Evolutionary conservation across 2,797 vertebrate genomes (phyloP).

Genomic region (Hoplostethus mediterraneus): DNA sequence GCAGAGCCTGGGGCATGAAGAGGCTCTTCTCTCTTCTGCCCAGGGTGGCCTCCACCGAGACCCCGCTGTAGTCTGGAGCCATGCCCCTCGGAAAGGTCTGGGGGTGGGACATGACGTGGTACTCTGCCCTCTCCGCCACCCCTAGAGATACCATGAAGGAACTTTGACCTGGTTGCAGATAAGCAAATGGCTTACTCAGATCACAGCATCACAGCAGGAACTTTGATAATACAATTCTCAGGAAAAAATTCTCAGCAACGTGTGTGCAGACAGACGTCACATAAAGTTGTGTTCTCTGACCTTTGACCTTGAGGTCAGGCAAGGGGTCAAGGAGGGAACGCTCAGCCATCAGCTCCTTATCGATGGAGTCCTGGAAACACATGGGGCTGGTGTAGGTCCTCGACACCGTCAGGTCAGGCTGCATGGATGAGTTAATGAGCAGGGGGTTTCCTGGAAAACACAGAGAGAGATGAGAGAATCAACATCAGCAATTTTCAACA

Average conservation of each 20-base stretch:
- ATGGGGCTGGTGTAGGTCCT: constrained; percentile 96
- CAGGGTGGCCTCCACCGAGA: constrained; percentile 81
- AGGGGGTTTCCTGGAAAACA: constrained; percentile 92
- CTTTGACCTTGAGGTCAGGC: constrained; percentile 95
- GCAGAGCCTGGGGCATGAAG: constrained; percentile 80
- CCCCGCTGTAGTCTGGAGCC: constrained; percentile 82
- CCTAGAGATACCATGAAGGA: constrained; percentile 88
- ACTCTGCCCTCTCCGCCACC: constrained; percentile 88
- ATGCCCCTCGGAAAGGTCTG: constrained; percentile 92
- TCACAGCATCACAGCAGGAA: not conserved
- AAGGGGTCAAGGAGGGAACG: constrained; percentile 90
- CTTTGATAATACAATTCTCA: not conserved
- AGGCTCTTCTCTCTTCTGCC: constrained; percentile 83
- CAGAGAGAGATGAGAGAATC: constrained; percentile 1
- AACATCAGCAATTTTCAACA: constrained; percentile 20
- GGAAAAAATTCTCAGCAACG: not conserved
- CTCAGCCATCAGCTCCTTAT: constrained; percentile 91
- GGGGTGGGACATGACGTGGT: constrained; percentile 86
- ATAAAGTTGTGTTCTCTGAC: constrained; percentile 64
- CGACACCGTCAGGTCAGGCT: constrained; percentile 93
- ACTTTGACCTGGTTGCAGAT: constrained; percentile 74
- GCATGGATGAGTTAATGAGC: constrained; percentile 93
- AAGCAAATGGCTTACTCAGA: constrained; percentile 8
- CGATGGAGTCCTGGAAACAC: constrained; percentile 95
- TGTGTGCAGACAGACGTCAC: not conserved